Percentiles rank a stretch among this genome's conserved stretches.
phyloP scores from a whole-genome alignment of 1,140 invertebrate species.

The Drosophila kikkawai region DNA sequence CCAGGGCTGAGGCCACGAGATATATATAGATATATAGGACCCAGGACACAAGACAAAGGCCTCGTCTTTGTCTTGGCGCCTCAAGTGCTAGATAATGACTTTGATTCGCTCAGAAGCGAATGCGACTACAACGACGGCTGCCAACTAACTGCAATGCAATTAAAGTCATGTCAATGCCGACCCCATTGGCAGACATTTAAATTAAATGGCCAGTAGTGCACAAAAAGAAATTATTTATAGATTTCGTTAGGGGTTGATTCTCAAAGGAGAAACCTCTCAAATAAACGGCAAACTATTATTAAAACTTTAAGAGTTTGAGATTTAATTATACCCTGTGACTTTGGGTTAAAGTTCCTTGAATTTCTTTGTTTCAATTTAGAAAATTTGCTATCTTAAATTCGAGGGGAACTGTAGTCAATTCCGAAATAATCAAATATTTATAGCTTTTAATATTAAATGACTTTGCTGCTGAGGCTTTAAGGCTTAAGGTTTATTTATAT shows the following conservation, averaged over 20 bases:
- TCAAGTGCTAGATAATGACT: constrained; percentile 75
- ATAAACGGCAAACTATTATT: background rate
- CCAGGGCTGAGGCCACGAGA: constrained; percentile 34
- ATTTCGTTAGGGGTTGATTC: background rate
- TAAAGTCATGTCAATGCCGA: constrained; percentile 77
- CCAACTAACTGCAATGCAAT: constrained; percentile 71
- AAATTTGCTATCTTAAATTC: background rate
- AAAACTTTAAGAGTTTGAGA: background rate
- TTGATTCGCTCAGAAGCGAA: constrained; percentile 69
- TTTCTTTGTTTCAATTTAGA: background rate
- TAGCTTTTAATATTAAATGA: background rate
- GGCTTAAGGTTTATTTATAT: background rate
- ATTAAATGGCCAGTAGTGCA: constrained; percentile 23
- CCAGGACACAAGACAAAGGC: constrained; percentile 9
- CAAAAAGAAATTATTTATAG: constrained; percentile 9
- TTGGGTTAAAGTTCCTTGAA: background rate
- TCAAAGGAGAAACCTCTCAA: background rate
- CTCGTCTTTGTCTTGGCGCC: constrained; percentile 49
- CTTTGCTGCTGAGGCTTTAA: background rate
- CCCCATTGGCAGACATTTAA: constrained; percentile 43
- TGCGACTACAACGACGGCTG: constrained; percentile 20
- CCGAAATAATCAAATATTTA: background rate
- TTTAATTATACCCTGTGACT: background rate
- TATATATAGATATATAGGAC: constrained; percentile 7
- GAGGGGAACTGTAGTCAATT: background rate